A percentile compares a stretch with the other conserved stretches of the same genome.
phyloP scores from a whole-genome alignment of 1,140 invertebrate species.

The Dendrolimus punctatus region DNA sequence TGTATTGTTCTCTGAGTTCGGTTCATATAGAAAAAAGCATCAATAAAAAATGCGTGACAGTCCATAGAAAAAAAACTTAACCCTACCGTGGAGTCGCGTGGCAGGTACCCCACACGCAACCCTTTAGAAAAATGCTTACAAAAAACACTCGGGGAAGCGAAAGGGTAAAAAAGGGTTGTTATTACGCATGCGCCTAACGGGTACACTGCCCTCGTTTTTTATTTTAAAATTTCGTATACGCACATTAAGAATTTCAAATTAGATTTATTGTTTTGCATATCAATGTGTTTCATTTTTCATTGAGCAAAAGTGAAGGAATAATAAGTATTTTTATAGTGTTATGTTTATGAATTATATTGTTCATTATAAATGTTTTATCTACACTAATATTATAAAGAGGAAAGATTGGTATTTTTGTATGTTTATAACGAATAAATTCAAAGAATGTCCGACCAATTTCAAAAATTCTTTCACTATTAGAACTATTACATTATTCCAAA shows the following conservation, averaged over 20 bases:
- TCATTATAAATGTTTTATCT: too few relatives aligned
- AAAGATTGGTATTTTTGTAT: too few relatives aligned
- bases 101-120: slow-evolving; percentile 66
- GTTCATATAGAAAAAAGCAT: slow-evolving; percentile 51
- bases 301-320: too few relatives aligned
- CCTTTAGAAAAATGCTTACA: slow-evolving; percentile 64
- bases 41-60: slow-evolving; percentile 44
- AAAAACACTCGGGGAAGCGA: slow-evolving; percentile 63
- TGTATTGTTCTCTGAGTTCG: slow-evolving; percentile 42
- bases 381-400: too few relatives aligned
- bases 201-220: slow-evolving; percentile 60
- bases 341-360: too few relatives aligned
- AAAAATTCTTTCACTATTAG: too few relatives aligned
- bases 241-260: slow-evolving; percentile 13
- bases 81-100: slow-evolving; percentile 49
- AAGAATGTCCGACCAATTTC: too few relatives aligned
- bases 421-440: too few relatives aligned
- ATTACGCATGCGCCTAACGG: slow-evolving; percentile 59
- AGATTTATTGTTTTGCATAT: too few relatives aligned
- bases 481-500: too few relatives aligned
- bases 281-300: too few relatives aligned
- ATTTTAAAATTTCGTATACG: slow-evolving; percentile 46
- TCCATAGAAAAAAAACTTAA: slow-evolving; percentile 60
- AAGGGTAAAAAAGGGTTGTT: slow-evolving; percentile 68
- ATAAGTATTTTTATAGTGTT: too few relatives aligned